Evolutionary conservation across 30 jellyfish, hydroid and myxozoan species (phyloP), one percentile per base, ranked within the genome.

Genomic region (Aurelia coerulea): DNA sequence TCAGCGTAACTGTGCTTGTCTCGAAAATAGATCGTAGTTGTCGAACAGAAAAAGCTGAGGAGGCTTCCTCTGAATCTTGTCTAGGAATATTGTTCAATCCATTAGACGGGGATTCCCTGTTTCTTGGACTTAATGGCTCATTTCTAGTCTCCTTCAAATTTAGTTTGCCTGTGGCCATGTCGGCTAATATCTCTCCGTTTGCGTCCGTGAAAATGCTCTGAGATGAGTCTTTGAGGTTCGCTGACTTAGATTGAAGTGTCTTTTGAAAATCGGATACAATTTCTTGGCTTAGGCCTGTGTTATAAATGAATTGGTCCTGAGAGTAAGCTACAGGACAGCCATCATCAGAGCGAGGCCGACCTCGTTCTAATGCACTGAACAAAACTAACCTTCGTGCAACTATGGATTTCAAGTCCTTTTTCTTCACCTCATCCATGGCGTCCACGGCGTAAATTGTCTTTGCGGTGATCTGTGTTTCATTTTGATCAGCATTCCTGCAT

Each of bases 321-420:
- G 50, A 1, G 39, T 19, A 50, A 51, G 72, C 16, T 64, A 87
- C 65, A 5, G 99, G 99, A 68, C 96, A 89, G 35, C 99, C 99
- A 60, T 39, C 54, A 17, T 95, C 99, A 46, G 97, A 39, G 2
- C 98, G 88, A 58, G 97, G 95, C 10, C 98, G 93, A 63, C 99
- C 91, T 37, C 84, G 67, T 59, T 81, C 92, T 56, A 95, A 60
- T 10, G 98, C 97, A 19, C 56, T 68, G 59, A 95, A 90, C 54
- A 76, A 51, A 10, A 85, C 95, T 84, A 95, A 76, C 53, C 98
- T 79, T 49, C 65, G 88, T 1, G 99, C 98, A 58, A 85, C 92
- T 1, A 83, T 76, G 4, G 97, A 78, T 60, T 90, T 90, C 50
- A 63, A 18, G 65, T 81, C 41, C 49, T 62, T 52, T 76, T 65